phyloP scores from a whole-genome alignment of 2,797 vertebrate species.

The Syngnathus acus region DNA sequence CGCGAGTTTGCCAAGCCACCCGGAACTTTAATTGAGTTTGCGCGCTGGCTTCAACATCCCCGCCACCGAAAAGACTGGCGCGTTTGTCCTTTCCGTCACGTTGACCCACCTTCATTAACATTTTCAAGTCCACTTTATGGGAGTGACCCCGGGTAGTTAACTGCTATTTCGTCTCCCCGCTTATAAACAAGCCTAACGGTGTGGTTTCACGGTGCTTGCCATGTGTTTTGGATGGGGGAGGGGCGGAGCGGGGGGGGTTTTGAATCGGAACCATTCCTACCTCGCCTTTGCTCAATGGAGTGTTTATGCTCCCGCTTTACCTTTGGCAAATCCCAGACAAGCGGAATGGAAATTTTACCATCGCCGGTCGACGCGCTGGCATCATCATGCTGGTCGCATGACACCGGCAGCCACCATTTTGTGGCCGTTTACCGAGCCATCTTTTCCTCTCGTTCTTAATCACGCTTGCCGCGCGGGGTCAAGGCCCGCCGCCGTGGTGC shows the following conservation, averaged over 20 bases:
- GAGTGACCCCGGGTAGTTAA: neutral
- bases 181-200: neutral
- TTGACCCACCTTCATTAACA: neutral
- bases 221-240: no score
- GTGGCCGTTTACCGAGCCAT: neutral
- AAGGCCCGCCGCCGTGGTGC: conserved; percentile 83
- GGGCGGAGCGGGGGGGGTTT: neutral
- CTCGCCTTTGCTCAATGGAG: neutral
- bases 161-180: neutral
- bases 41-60: neutral
- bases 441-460: conserved; percentile 16
- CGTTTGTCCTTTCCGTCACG: neutral
- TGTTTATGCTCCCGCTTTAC: neutral
- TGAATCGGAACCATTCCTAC: neutral
- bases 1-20: neutral
- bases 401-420: neutral
- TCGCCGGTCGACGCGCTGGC: neutral
- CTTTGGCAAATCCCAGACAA: neutral
- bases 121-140: neutral
- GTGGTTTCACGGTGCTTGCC: neutral
- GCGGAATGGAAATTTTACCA: neutral
- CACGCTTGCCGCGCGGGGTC: conserved; percentile 81
- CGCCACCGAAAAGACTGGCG: neutral
- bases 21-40: neutral
- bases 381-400: neutral